phyloP scores from a whole-genome alignment of 2,113 vertebrate genomes.

The Daubentonia madagascariensis region DNA sequence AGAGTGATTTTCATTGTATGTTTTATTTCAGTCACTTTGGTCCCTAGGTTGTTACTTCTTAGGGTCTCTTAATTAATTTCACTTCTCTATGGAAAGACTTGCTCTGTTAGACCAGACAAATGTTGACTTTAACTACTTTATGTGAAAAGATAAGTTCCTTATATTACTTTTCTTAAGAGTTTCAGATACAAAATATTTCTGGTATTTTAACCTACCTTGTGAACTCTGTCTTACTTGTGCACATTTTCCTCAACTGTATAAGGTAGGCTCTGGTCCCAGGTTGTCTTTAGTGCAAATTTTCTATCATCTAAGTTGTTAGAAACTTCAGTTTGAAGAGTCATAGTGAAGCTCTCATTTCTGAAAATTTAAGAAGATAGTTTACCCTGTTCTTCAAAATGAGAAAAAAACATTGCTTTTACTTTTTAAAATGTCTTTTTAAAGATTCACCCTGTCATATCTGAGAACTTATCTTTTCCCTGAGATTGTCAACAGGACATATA shows the following conservation, averaged over 20 bases:
- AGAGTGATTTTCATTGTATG: neutral
- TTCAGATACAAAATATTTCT: neutral
- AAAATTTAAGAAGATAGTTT: neutral
- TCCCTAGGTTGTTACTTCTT: neutral
- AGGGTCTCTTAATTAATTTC: conserved; percentile 37
- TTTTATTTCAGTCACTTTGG: neutral
- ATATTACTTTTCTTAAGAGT: neutral
- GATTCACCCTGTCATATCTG: neutral
- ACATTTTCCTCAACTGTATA: neutral
- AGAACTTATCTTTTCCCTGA: neutral
- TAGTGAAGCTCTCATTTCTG: neutral
- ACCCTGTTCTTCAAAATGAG: neutral
- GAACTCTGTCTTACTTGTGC: neutral
- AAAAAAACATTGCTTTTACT: neutral
- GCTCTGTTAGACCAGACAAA: neutral
- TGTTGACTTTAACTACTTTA: conserved; percentile 6
- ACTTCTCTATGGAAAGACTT: neutral
- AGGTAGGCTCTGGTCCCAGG: neutral
- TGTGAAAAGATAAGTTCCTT: neutral
- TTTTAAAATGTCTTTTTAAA: neutral
- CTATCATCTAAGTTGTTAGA: neutral
- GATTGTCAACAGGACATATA: neutral
- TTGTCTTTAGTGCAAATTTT: neutral
- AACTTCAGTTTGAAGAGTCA: neutral
- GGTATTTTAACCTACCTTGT: neutral